Evolutionary conservation across 2,113 vertebrate genomes (phyloP).

Genomic region (Hydrolagus affinis): DNA sequence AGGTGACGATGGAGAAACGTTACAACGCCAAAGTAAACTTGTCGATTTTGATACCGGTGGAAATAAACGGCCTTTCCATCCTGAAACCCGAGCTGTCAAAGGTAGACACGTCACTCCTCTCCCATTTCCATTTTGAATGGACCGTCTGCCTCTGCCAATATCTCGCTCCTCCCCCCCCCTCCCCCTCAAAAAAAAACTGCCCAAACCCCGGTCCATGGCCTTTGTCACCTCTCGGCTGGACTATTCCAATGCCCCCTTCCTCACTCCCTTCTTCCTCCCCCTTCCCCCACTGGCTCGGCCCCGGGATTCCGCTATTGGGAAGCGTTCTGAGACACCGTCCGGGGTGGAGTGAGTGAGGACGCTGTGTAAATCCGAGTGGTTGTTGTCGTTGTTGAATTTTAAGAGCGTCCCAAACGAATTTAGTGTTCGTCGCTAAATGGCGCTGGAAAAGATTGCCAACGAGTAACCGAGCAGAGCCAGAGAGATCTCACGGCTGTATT

Average conservation of each 20-base stretch:
- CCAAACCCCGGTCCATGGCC: background rate
- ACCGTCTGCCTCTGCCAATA: background rate
- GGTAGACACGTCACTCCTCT: background rate
- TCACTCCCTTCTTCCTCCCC: background rate
- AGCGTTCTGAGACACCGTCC: too few relatives aligned
- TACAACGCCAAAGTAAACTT: constrained; percentile 42
- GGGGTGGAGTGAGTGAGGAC: too few relatives aligned
- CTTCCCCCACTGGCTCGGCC: background rate
- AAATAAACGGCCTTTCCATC: constrained; percentile 32
- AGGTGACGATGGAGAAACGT: constrained; percentile 39
- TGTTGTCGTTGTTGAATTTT: too few relatives aligned
- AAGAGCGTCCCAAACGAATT: background rate
- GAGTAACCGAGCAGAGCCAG: background rate
- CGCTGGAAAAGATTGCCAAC: background rate
- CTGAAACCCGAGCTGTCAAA: background rate
- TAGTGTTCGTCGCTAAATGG: background rate
- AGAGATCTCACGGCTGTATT: background rate
- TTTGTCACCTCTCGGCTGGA: background rate
- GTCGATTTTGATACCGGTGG: constrained; percentile 45
- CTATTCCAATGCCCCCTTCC: background rate
- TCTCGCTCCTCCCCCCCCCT: background rate
- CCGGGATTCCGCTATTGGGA: background rate
- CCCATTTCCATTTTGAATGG: background rate
- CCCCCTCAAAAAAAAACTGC: background rate
- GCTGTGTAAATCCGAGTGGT: too few relatives aligned